Percentiles rank a stretch among this genome's conserved stretches.
Evolutionary conservation across 2,797 vertebrate genomes (phyloP).

Genomic region (Rhinella marina): DNA sequence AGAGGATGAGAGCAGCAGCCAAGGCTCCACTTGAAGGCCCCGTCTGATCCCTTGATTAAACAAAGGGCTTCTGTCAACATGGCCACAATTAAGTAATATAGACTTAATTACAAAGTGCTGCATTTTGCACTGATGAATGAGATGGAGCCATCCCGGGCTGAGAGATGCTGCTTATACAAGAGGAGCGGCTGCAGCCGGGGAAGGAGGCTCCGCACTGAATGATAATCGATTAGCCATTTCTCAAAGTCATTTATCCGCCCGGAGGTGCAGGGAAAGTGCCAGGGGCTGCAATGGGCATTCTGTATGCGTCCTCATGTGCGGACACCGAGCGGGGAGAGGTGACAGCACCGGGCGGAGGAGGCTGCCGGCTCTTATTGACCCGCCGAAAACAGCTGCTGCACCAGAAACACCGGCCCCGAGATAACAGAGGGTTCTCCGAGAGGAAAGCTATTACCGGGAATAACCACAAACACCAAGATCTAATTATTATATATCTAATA

Average conservation of each 20-base stretch:
- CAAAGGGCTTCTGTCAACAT: conserved; percentile 79
- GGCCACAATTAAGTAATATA: conserved; percentile 81
- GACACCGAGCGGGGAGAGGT: conserved; percentile 62
- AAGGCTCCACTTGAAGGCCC: conserved; percentile 31
- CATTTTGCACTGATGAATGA: conserved; percentile 81
- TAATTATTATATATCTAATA: not conserved
- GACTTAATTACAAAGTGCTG: conserved; percentile 82
- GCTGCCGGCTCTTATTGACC: conserved; percentile 47
- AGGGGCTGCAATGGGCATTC: conserved; percentile 81
- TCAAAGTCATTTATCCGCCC: conserved; percentile 91
- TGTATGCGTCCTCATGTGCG: conserved; percentile 86
- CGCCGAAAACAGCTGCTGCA: conserved; percentile 1
- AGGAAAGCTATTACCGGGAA: conserved; percentile 7
- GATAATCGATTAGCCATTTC: conserved; percentile 94
- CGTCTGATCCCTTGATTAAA: conserved; percentile 75
- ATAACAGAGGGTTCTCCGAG: not conserved
- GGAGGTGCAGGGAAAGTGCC: conserved; percentile 79
- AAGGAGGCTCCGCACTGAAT: conserved; percentile 76
- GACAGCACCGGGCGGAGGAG: conserved; percentile 43
- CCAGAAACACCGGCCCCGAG: not conserved
- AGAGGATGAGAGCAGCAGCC: conserved; percentile 59
- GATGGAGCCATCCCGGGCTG: conserved; percentile 73
- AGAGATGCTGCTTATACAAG: conserved; percentile 67
- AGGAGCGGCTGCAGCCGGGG: conserved; percentile 68
- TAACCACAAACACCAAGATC: not conserved